These are phyloP conservation scores for Porites rus DNA, from an alignment of 92 coral and sea anemone species.

Conservation along the genomic window DNA sequence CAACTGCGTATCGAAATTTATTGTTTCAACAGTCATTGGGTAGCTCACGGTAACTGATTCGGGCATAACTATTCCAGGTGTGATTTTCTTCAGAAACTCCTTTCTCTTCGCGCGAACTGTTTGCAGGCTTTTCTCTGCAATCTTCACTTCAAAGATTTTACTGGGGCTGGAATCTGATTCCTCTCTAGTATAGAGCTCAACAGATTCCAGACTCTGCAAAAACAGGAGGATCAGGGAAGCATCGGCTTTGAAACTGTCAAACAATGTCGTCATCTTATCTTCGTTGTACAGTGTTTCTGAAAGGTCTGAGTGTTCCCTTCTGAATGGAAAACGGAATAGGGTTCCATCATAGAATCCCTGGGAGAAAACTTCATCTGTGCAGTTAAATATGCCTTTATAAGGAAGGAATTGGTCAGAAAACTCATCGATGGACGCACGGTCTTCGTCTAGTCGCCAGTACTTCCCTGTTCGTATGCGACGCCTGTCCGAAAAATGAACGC, in stretches of 20 bases:
- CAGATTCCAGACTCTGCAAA: slow-evolving; percentile 70
- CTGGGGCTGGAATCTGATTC: slow-evolving; percentile 21
- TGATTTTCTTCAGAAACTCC: slow-evolving; percentile 57
- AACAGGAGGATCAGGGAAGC: slow-evolving; percentile 76
- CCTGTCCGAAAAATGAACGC: slow-evolving; percentile 32
- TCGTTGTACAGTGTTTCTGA: slow-evolving; percentile 74
- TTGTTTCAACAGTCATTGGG: slow-evolving; percentile 54
- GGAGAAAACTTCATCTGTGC: slow-evolving; percentile 20
- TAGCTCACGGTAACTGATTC: slow-evolving; percentile 55
- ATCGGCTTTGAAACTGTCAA: slow-evolving; percentile 70
- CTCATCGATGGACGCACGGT: neutral
- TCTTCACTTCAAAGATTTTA: slow-evolving; percentile 72
- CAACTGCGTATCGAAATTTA: neutral
- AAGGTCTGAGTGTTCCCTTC: slow-evolving; percentile 65
- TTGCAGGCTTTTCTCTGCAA: slow-evolving; percentile 62
- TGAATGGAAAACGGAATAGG: slow-evolving; percentile 86
- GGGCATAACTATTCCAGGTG: slow-evolving; percentile 1
- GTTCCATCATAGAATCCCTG: slow-evolving; percentile 68
- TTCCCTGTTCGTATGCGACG: slow-evolving; percentile 36
- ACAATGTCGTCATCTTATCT: slow-evolving; percentile 68
- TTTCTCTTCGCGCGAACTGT: slow-evolving; percentile 63
- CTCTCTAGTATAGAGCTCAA: slow-evolving; percentile 67
- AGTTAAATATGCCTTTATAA: slow-evolving; percentile 59
- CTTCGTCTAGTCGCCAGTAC: slow-evolving; percentile 26
- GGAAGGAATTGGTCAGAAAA: slow-evolving; percentile 66